Evolutionary conservation across 1,140 invertebrate species (phyloP).

Genomic region (Bombus breviceps): DNA sequence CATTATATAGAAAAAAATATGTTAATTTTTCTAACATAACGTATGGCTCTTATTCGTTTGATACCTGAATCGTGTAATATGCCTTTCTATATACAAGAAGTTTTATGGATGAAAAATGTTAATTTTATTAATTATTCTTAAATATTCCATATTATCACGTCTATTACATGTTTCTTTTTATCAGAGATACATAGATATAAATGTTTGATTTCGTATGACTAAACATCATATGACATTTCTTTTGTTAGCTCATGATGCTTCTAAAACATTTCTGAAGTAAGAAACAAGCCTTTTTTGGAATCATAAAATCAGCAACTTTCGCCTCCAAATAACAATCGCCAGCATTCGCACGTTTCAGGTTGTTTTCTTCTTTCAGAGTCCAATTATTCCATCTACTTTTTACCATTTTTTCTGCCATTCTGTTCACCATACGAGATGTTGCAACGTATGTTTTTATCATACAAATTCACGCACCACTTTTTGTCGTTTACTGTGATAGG

Average conservation of each 20-base stretch:
- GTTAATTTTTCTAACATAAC: background rate
- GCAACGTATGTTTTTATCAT: conserved; percentile 18
- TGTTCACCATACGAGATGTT: background rate
- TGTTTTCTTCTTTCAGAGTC: background rate
- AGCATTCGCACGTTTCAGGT: background rate
- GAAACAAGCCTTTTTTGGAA: too few species aligned
- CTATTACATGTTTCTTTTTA: background rate
- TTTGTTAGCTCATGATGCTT: background rate
- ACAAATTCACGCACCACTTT: conserved; percentile 47
- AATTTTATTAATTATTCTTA: background rate
- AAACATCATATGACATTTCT: background rate
- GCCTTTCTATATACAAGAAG: background rate
- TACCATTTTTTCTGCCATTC: conserved; percentile 7
- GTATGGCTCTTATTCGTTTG: background rate
- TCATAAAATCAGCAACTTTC: background rate
- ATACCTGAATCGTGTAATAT: background rate
- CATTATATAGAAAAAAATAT: background rate
- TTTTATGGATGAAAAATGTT: background rate
- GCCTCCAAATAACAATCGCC: background rate
- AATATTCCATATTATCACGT: background rate
- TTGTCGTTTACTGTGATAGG: conserved; percentile 12
- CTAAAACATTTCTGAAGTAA: too few species aligned
- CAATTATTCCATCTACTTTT: conserved; percentile 7
- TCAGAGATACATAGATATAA: background rate
- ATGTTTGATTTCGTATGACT: background rate